Base-by-base conservation (phyloP, 1,140 invertebrate genomes). In the Branchinecta lindahli region DNA sequence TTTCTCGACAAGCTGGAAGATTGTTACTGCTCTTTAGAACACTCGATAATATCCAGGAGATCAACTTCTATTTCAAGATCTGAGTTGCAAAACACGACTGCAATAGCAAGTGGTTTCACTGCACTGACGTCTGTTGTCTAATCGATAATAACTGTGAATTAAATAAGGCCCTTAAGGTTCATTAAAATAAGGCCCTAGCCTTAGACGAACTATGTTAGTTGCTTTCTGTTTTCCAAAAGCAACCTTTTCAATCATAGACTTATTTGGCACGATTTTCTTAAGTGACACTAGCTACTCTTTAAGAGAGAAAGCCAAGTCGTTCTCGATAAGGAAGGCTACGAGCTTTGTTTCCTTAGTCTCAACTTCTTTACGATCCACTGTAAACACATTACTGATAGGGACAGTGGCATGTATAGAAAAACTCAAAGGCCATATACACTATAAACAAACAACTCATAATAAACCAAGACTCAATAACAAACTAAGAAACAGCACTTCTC, bases 131-230 rank as follows among this genome's bases (percentile, higher is more conserved):
- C 47, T 9, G 47, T 52, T 52, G 47, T 52, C 47, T 52, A 9
- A 52, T 52, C 47, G 47, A 52, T 52, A 52, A 52, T 52, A n/a
- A 52, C 47, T n/a, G 9, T 52, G 47, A 52, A 52, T n/a, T 52
- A n/a, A 52, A n/a, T 52, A 9, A n/a, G n/a, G 9, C n/a, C 47
- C 9, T 9, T 9, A n/a, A 9, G n/a, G 9, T n/a, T 52, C 47
- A 52, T 52, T 52, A 52, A 52, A 52, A 52, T 52, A 52, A 52
- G 47, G n/a, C 47, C 47, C 47, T 52, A 52, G 47, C 47, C 47
- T n/a, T 52, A 9, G 47, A 52, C 47, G 47, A 52, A 52, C 47
- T 9, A 52, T 52, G 47, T 52, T 52, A 9, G 47, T 52, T 52
- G 47, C 47, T 52, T 52, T 52, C 47, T 52, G 47, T 52, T 52